Conservation (phyloP, 2,113 vertebrate species). For the Uria lomvia region DNA sequence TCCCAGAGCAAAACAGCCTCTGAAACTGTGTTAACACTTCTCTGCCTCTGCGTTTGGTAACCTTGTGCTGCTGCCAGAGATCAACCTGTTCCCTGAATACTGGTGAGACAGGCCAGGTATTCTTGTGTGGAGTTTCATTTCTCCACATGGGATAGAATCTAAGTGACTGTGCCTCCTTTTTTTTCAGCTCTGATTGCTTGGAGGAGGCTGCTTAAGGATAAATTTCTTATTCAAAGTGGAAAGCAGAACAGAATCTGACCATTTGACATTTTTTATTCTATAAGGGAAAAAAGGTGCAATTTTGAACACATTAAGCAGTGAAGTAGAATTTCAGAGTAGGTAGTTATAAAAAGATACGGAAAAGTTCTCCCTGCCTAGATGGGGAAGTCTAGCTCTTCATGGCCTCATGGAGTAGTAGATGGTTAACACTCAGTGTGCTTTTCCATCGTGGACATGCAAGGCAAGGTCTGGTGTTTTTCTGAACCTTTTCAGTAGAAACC, state of each 20-base stretch:
- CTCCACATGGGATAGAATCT: not conserved
- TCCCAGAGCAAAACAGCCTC: not conserved
- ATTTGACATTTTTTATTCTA: not conserved
- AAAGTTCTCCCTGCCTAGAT: not conserved
- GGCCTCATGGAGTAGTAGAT: not conserved
- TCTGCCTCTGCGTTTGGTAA: not conserved
- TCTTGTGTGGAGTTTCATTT: not conserved
- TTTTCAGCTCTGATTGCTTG: not conserved
- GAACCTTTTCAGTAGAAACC: not conserved
- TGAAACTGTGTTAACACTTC: not conserved
- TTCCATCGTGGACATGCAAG: not conserved
- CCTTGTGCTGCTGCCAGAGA: not conserved
- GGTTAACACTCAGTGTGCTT: not conserved
- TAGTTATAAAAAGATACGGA: not conserved
- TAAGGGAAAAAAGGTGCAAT: not conserved
- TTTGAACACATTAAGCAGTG: not conserved
- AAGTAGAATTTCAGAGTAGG: not conserved
- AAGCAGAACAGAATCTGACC: not conserved
- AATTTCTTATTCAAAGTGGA: not conserved
- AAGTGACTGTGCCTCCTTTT: not conserved
- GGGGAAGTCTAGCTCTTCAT: not conserved
- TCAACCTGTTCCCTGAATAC: not conserved
- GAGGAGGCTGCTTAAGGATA: not conserved
- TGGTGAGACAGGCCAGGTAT: not conserved
- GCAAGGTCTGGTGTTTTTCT: not conserved